A percentile compares a stretch with the other conserved stretches of the same genome.
Conservation (phyloP, 2,113 vertebrate genomes). For the Rhineura floridana region DNA sequence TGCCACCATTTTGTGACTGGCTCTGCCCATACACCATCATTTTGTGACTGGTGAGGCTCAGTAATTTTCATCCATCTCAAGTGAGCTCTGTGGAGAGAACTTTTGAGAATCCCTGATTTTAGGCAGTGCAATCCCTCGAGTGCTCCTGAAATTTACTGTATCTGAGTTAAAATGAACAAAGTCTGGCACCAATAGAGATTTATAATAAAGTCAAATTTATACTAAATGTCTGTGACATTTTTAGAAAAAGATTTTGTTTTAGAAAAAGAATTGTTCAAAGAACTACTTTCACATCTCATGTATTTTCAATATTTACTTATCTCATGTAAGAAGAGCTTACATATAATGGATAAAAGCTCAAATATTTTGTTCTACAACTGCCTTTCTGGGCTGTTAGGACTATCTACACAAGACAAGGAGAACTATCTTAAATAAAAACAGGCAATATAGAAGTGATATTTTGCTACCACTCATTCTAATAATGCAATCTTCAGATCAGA, state of each 20-base stretch:
- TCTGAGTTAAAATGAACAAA: background rate
- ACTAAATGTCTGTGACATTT: background rate
- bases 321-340: background rate
- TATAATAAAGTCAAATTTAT: background rate
- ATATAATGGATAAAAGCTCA: background rate
- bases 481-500: background rate
- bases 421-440: background rate
- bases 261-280: background rate
- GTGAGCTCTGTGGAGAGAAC: no score
- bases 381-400: background rate
- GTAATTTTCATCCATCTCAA: no score
- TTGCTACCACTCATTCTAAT: background rate
- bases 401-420: background rate
- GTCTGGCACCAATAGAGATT: background rate
- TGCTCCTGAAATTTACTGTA: background rate
- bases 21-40: no score
- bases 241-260: background rate
- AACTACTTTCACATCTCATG: slow-evolving; percentile 29
- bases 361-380: background rate
- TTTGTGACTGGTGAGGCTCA: no score
- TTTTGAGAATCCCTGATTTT: background rate
- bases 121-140: background rate
- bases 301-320: slow-evolving; percentile 18
- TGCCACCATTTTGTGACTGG: no score
- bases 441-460: background rate